Conservation (phyloP, 2,888 invertebrate species). For the Corythucha ciliata region DNA sequence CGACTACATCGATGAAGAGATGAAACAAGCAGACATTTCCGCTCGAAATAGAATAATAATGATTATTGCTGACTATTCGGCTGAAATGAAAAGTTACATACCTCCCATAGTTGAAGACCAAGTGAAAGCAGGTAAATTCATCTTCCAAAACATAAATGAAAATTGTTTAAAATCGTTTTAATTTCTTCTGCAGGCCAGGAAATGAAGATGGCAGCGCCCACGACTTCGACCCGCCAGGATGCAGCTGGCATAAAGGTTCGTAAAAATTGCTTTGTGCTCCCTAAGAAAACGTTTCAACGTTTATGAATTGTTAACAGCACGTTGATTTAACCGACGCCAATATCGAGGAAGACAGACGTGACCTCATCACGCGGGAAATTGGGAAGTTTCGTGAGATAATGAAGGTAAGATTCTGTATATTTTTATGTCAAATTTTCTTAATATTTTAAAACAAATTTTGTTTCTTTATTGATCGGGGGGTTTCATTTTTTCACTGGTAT, state of each 20-base stretch:
- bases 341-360: conserved; percentile 92
- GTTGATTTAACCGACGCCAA: conserved; percentile 64
- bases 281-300: conserved; percentile 4
- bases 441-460: conserved; percentile 3
- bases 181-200: conserved; percentile 9
- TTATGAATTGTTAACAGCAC: conserved; percentile 29
- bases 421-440: too few species aligned
- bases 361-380: conserved; percentile 93
- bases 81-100: conserved; percentile 58
- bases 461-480: too few species aligned
- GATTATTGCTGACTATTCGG: conserved; percentile 72
- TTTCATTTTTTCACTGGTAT: too few species aligned
- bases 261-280: too few species aligned
- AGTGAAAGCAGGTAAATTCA: conserved; percentile 31
- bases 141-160: too few species aligned
- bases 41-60: conserved; percentile 68
- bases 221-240: conserved; percentile 14
- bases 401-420: conserved; percentile 59
- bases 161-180: too few species aligned
- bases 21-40: conserved; percentile 61
- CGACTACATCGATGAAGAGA: conserved; percentile 65
- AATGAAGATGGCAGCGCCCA: conserved; percentile 18
- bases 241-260: too few species aligned
- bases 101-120: conserved; percentile 46
- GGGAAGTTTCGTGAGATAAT: conserved; percentile 94